phyloP scores from a whole-genome alignment of 1,140 invertebrate species.

The Bombus difficillimus region DNA sequence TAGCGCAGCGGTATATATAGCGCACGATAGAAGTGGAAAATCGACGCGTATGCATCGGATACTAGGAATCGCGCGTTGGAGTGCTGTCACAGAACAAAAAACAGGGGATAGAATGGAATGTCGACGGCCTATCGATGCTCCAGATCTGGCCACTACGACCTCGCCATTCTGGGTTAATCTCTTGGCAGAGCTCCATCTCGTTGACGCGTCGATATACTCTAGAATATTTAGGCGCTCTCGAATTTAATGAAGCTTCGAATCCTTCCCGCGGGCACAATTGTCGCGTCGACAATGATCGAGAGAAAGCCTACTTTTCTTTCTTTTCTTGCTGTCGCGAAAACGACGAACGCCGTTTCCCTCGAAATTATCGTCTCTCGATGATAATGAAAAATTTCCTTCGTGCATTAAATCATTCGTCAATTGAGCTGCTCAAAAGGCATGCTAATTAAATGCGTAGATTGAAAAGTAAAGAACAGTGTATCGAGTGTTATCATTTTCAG shows the following conservation, averaged over 20 bases:
- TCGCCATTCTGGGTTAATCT: constrained; percentile 65
- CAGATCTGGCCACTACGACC: constrained; percentile 58
- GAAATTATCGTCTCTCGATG: too few relatives aligned
- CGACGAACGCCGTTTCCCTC: too few relatives aligned
- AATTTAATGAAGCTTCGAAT: constrained; percentile 30
- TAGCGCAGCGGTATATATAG: not conserved
- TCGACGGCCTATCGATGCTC: constrained; percentile 63
- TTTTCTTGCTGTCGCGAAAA: not conserved
- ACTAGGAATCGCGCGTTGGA: not conserved
- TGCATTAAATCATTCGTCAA: too few relatives aligned
- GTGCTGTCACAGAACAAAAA: not conserved
- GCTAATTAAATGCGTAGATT: too few relatives aligned
- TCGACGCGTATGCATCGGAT: not conserved
- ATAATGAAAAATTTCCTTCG: too few relatives aligned
- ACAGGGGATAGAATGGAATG: constrained; percentile 34
- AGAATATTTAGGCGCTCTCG: constrained; percentile 33
- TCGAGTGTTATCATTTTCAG: too few relatives aligned
- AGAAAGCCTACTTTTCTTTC: not conserved
- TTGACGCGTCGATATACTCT: constrained; percentile 45
- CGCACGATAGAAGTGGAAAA: not conserved
- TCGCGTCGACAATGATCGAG: not conserved
- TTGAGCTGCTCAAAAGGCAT: too few relatives aligned
- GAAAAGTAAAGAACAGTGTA: too few relatives aligned
- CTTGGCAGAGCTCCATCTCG: constrained; percentile 59
- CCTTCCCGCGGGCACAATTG: not conserved